Evolutionary conservation across 2,888 invertebrate species (phyloP).

Genomic region (Pyralis farinalis): DNA sequence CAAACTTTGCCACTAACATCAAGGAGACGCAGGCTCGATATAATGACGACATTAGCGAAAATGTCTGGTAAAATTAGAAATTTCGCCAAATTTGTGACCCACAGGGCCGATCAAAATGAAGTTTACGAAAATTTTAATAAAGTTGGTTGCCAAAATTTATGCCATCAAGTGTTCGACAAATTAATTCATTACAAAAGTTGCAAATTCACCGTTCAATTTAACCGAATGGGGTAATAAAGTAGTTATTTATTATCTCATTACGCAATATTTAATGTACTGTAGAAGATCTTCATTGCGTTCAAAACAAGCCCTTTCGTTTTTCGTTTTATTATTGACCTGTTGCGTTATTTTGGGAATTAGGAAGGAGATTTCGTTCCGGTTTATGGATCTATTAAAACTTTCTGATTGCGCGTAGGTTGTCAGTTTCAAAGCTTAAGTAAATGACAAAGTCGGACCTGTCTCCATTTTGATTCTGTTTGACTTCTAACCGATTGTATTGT

Average conservation of each 20-base stretch:
- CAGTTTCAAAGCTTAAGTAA: background rate
- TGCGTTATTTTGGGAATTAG: conserved; percentile 3
- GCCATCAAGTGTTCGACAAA: conserved; percentile 37
- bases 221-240: conserved; percentile 39
- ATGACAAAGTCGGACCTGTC: no score
- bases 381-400: background rate
- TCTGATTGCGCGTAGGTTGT: background rate
- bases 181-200: conserved; percentile 61
- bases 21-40: conserved; percentile 7
- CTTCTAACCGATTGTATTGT: no score
- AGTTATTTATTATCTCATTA: conserved; percentile 45
- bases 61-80: conserved; percentile 57
- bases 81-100: conserved; percentile 42
- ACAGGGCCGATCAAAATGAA: conserved; percentile 45
- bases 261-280: conserved; percentile 21
- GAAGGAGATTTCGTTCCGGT: background rate
- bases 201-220: conserved; percentile 41
- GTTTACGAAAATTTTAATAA: conserved; percentile 54
- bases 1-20: conserved; percentile 20
- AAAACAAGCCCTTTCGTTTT: conserved; percentile 9
- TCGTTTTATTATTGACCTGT: conserved; percentile 8
- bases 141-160: conserved; percentile 44
- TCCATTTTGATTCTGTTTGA: no score
- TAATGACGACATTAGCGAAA: conserved; percentile 54
- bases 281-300: conserved; percentile 10